Evolutionary conservation across 2,113 vertebrate genomes (phyloP).

Genomic region (Catagonus wagneri): DNA sequence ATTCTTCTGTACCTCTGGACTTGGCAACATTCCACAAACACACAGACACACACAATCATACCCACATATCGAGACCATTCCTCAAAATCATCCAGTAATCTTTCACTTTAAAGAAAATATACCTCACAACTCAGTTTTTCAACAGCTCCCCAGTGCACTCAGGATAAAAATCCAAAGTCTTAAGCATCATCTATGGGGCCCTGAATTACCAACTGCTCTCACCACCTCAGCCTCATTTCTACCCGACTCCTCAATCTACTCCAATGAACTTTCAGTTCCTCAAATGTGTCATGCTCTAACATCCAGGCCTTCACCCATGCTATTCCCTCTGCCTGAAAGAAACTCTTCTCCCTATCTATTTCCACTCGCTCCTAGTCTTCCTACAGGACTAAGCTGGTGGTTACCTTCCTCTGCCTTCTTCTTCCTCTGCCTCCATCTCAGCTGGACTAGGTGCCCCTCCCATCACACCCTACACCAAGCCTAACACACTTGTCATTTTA

Average conservation of each 20-base stretch:
- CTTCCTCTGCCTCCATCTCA: no score
- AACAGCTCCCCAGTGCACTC: conserved; percentile 5
- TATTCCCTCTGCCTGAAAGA: not conserved
- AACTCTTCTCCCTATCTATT: not conserved
- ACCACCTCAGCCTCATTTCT: not conserved
- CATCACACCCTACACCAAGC: not conserved
- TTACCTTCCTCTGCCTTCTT: not conserved
- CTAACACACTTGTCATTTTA: not conserved
- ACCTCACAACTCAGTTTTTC: not conserved
- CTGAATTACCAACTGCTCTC: not conserved
- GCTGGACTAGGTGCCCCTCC: no score
- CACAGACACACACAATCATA: not conserved
- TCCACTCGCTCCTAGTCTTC: conserved; percentile 19
- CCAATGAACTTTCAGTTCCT: conserved; percentile 9
- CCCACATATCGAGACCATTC: conserved; percentile 30
- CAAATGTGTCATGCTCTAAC: not conserved
- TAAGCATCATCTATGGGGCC: not conserved
- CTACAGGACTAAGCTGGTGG: not conserved
- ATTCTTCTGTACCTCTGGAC: not conserved
- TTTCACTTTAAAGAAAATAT: conserved; percentile 29
- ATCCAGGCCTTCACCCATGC: not conserved
- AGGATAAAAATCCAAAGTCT: conserved; percentile 51
- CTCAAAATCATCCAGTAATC: conserved; percentile 41
- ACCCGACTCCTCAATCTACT: not conserved
- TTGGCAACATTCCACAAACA: conserved; percentile 9